Evolutionary conservation across 2,113 vertebrate genomes (phyloP), one percentile per base, ranked within the genome.

Genomic region (Platycercus adscitus): DNA sequence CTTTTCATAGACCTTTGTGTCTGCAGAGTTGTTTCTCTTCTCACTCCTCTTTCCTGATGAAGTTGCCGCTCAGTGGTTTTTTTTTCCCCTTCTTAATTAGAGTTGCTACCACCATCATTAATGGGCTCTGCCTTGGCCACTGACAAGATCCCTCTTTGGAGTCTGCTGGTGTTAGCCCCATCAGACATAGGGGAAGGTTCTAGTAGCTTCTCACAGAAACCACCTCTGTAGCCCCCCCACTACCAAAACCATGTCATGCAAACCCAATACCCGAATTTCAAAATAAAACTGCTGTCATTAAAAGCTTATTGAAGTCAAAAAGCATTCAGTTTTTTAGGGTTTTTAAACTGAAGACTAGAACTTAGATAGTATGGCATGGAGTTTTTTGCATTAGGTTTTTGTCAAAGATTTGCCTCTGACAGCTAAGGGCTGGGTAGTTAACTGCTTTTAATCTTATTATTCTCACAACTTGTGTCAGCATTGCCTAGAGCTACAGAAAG

Each of bases 381-480:
- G 12, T 33, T 58, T 88, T 93, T 43, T 64, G 28, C 75, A 78
- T 63, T 52, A 49, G 17, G 13, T 46, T 64, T 92, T 81, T 69
- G 35, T 60, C 56, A n/a, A 55, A 50, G 47, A 75, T 81, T 39
- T 75, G 37, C 60, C 47, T 89, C 46, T 80, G 72, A 55, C 63
- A 89, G 66, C 71, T 52, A 49, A 31, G 17, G 33, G 17, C 52
- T 81, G 64, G 31, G 28, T 39, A 81, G 41, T 94, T 91, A 94
- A 79, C 73, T 91, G 80, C 70, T 95, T 87, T 95, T 91, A 96
- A 93, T 89, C 72, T 88, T 78, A 81, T 60, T 95, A 35, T 65
- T 76, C 88, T 91, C 69, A 69, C 69, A 84, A 96, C 70, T 93
- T 85, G 26, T 91, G 79, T 94, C 82, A 94, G 81, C 66, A 86